Percentiles rank a stretch among this genome's conserved stretches.
phyloP scores from a whole-genome alignment of 2,113 vertebrate genomes.

The Xiphophorus couchianus region DNA sequence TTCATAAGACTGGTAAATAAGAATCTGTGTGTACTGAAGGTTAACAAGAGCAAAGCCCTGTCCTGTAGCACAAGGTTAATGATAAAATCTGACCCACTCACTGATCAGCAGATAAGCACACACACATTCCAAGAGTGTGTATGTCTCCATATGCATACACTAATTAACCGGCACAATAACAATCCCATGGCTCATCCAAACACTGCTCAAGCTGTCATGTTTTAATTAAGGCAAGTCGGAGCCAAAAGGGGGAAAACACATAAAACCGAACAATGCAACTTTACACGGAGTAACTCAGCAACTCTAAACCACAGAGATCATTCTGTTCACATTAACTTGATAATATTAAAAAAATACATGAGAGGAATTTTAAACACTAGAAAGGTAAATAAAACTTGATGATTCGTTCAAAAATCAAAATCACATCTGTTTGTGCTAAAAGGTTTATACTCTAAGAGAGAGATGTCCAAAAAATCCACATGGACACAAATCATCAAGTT shows the following conservation, averaged over 20 bases:
- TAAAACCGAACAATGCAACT: conserved; percentile 13
- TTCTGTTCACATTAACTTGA: background rate
- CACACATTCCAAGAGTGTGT: conserved; percentile 8
- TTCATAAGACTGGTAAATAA: conserved; percentile 24
- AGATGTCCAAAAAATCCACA: background rate
- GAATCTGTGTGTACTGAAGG: conserved; percentile 26
- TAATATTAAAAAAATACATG: background rate
- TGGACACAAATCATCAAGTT: background rate
- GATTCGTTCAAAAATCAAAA: background rate
- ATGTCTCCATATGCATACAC: conserved; percentile 50
- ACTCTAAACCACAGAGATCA: background rate
- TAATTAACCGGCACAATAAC: conserved; percentile 71
- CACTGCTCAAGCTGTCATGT: conserved; percentile 62
- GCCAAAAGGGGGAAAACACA: conserved; percentile 22
- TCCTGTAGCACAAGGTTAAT: conserved; percentile 69
- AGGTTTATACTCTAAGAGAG: background rate
- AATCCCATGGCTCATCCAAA: conserved; percentile 53
- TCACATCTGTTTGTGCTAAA: background rate
- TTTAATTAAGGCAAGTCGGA: conserved; percentile 60
- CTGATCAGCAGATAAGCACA: conserved; percentile 72
- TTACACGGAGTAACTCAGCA: conserved; percentile 11
- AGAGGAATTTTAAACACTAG: background rate
- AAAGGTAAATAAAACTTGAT: background rate
- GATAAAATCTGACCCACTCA: conserved; percentile 78
- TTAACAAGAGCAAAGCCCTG: conserved; percentile 61